Percentiles rank a stretch among this genome's conserved stretches.
Evolutionary conservation across 2,888 invertebrate genomes (phyloP).

Genomic region (Spilarctia lutea): DNA sequence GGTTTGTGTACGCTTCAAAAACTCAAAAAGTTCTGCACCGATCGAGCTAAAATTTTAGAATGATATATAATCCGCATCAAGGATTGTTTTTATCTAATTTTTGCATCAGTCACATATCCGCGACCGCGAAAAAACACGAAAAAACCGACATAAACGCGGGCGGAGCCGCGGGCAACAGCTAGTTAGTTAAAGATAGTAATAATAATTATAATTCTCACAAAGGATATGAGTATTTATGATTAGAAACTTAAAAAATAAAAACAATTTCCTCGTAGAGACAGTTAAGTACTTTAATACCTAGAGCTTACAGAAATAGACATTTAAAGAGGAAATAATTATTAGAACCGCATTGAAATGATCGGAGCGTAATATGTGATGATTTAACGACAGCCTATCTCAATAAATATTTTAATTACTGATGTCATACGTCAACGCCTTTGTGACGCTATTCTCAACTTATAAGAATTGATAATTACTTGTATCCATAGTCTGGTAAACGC

Average conservation of each 20-base stretch:
- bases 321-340: conserved; percentile 13
- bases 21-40: no score
- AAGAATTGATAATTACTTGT: not conserved
- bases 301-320: not conserved
- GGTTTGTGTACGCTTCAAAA: no score
- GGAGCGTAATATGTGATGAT: conserved; percentile 39
- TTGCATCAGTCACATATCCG: no score
- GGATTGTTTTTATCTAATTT: no score
- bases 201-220: no score
- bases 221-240: no score
- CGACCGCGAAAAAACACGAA: no score
- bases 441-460: conserved; percentile 1
- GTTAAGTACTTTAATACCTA: not conserved
- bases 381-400: conserved; percentile 43
- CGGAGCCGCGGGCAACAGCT: no score
- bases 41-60: no score
- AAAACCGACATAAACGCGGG: no score
- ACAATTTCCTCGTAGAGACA: not conserved
- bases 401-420: conserved; percentile 57
- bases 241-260: not conserved
- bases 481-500: not conserved
- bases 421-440: conserved; percentile 39
- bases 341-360: conserved; percentile 6
- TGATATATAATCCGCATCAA: no score
- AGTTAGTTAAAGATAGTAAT: no score